These are phyloP conservation scores for Etheostoma cragini DNA, from an alignment of 2,113 vertebrate genomes.

Conservation along the genomic window DNA sequence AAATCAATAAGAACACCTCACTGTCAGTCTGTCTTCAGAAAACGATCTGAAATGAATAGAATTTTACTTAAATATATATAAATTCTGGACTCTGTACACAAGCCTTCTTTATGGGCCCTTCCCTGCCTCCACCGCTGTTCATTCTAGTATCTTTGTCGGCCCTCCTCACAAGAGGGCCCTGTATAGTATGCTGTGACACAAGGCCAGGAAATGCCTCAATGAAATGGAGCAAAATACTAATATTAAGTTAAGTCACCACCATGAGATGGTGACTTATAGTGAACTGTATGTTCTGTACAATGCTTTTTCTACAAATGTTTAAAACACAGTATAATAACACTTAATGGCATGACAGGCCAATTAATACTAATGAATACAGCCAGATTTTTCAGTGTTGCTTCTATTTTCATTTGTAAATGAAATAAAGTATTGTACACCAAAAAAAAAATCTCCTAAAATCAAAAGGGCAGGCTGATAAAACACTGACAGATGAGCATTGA, in stretches of 20 bases:
- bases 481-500: not conserved
- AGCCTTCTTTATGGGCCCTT: no score
- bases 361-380: not conserved
- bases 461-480: not conserved
- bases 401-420: not conserved
- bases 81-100: no score
- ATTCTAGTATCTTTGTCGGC: no score
- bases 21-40: not conserved
- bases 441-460: not conserved
- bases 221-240: no score
- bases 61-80: not conserved
- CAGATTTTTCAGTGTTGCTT: not conserved
- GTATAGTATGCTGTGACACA: no score
- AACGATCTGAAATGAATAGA: not conserved
- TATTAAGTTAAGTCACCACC: no score
- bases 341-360: not conserved
- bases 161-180: no score
- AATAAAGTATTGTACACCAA: not conserved
- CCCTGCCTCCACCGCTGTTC: no score
- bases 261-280: no score
- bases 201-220: not conserved
- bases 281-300: not conserved
- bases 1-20: not conserved
- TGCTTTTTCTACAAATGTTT: not conserved
- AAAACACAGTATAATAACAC: not conserved